phyloP scores from a whole-genome alignment of 2,113 vertebrate genomes.

The Alaudala cheleensis region DNA sequence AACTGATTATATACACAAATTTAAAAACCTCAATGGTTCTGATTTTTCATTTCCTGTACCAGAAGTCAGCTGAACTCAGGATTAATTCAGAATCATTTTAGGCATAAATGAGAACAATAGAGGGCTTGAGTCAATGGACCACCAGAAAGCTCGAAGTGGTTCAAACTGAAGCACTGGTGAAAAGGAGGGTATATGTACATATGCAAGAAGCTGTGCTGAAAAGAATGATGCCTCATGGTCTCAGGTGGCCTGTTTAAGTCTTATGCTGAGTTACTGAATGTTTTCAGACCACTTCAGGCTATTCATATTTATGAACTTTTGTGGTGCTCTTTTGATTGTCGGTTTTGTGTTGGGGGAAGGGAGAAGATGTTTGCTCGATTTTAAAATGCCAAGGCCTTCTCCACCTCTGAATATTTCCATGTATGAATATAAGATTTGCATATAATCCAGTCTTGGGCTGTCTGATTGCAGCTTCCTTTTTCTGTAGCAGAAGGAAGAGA shows the following conservation, averaged over 20 bases:
- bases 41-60: background rate
- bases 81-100: background rate
- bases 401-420: background rate
- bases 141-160: background rate
- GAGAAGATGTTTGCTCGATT: background rate
- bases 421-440: background rate
- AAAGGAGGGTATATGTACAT: background rate
- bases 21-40: background rate
- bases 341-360: background rate
- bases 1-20: background rate
- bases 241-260: background rate
- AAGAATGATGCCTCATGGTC: background rate
- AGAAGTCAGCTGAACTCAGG: background rate
- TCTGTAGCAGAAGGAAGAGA: background rate
- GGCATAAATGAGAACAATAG: background rate
- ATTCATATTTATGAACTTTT: background rate
- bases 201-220: background rate
- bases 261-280: background rate
- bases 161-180: background rate
- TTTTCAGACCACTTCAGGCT: background rate
- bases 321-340: background rate
- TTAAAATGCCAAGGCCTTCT: background rate
- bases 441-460: background rate
- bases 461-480: background rate
- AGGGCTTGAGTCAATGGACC: background rate